Conservation (phyloP, 2,888 invertebrate species). For the Limenitis camilla region DNA sequence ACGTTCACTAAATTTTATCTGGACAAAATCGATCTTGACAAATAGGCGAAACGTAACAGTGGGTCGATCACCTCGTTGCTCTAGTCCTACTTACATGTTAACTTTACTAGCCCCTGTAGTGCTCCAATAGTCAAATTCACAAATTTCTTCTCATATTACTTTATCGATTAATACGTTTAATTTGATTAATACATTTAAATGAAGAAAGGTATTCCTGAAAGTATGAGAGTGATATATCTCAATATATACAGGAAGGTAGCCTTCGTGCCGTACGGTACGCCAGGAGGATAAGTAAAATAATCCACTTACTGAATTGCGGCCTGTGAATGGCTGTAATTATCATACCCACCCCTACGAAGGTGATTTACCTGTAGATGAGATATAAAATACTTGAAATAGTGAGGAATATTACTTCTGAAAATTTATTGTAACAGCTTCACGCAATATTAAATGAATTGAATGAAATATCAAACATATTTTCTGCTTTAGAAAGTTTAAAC, state of each 20-base stretch:
- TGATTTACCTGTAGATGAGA: not conserved
- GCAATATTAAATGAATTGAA: too few species aligned
- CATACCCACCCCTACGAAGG: constrained; percentile 42
- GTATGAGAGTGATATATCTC: constrained; percentile 57
- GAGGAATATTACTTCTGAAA: too few species aligned
- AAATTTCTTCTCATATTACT: too few species aligned
- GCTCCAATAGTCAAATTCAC: too few species aligned
- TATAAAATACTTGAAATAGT: too few species aligned
- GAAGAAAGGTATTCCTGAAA: constrained; percentile 31
- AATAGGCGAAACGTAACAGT: constrained; percentile 29
- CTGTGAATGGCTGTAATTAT: constrained; percentile 51
- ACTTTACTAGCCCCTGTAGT: too few species aligned
- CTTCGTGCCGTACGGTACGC: constrained; percentile 54
- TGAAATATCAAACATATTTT: too few species aligned
- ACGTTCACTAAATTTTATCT: constrained; percentile 32
- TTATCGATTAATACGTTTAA: too few species aligned
- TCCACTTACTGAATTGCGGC: constrained; percentile 62
- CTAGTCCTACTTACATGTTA: too few species aligned
- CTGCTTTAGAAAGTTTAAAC: too few species aligned
- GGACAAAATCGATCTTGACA: constrained; percentile 36
- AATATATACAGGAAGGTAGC: constrained; percentile 52
- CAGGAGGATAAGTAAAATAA: constrained; percentile 63
- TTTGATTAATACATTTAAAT: too few species aligned
- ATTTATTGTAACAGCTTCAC: too few species aligned
- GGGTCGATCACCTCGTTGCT: constrained; percentile 27